Evolutionary conservation across 2,888 invertebrate species (phyloP).

Genomic region (Drosophila hamatofila): DNA sequence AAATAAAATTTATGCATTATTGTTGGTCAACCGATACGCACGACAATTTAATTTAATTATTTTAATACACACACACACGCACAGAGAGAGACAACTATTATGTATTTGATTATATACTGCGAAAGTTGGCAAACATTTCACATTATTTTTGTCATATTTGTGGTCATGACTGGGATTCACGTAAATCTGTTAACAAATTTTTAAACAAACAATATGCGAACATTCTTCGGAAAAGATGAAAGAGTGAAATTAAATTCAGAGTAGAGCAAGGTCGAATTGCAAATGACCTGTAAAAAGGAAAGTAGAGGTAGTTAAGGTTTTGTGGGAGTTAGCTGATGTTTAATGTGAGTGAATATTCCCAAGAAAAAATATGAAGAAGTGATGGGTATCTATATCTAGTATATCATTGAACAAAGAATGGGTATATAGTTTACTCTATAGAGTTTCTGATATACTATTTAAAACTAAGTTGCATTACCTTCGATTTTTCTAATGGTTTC

Average conservation of each 20-base stretch:
- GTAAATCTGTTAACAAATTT: conserved; percentile 13
- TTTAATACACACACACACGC: conserved; percentile 11
- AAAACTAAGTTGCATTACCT: too few relatives aligned
- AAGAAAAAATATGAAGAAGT: too few relatives aligned
- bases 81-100: background rate
- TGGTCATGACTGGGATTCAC: background rate
- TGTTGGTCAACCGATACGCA: conserved; percentile 26
- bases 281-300: background rate
- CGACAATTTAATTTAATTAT: conserved; percentile 39
- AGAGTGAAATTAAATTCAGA: background rate
- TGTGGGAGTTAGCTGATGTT: background rate
- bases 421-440: background rate
- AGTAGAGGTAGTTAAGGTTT: background rate
- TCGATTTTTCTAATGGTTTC: too few relatives aligned
- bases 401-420: too few relatives aligned
- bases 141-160: conserved; percentile 12
- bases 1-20: conserved; percentile 30
- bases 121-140: conserved; percentile 7
- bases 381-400: too few relatives aligned
- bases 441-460: background rate
- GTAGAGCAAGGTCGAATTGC: background rate
- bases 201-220: conserved; percentile 21
- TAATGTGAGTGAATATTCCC: background rate
- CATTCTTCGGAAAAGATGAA: background rate
- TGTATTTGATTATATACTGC: background rate